These are phyloP conservation scores for Sphenopsis melanotis DNA, from an alignment of 2,797 vertebrate genomes.

Conservation along the genomic window DNA sequence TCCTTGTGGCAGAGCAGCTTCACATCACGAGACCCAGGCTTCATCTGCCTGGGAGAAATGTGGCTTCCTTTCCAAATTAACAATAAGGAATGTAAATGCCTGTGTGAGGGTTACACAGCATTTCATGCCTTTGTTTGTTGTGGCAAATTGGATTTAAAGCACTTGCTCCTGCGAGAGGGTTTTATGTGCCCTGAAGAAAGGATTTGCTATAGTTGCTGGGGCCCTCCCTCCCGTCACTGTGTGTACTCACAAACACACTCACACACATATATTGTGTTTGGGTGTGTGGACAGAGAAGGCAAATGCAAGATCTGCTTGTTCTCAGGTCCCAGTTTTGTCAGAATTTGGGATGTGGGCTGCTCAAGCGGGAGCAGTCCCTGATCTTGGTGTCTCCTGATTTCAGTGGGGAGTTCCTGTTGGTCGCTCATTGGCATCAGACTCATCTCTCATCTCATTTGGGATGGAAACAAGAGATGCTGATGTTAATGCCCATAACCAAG, in stretches of 20 bases:
- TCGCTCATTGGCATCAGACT: accelerated
- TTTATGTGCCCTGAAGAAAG: neutral
- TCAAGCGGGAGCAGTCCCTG: accelerated
- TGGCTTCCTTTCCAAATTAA: neutral
- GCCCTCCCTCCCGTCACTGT: accelerated
- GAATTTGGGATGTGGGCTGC: neutral
- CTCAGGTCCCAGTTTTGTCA: accelerated
- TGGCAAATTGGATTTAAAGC: conserved; percentile 29
- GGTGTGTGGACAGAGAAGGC: neutral
- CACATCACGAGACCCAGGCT: neutral
- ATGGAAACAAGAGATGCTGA: neutral
- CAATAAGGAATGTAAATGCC: neutral
- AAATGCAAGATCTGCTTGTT: accelerated
- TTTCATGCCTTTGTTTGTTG: conserved; percentile 11
- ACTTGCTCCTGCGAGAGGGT: neutral
- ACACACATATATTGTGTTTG: accelerated
- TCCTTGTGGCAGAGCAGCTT: neutral
- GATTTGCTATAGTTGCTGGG: neutral
- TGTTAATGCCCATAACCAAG: accelerated
- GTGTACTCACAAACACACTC: neutral
- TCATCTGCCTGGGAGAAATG: neutral
- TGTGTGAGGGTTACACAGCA: neutral
- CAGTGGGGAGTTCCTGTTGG: neutral
- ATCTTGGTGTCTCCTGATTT: accelerated
- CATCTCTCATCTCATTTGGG: neutral